Conservation (phyloP, 2,888 invertebrate species). For the Sphinx pinastri region DNA sequence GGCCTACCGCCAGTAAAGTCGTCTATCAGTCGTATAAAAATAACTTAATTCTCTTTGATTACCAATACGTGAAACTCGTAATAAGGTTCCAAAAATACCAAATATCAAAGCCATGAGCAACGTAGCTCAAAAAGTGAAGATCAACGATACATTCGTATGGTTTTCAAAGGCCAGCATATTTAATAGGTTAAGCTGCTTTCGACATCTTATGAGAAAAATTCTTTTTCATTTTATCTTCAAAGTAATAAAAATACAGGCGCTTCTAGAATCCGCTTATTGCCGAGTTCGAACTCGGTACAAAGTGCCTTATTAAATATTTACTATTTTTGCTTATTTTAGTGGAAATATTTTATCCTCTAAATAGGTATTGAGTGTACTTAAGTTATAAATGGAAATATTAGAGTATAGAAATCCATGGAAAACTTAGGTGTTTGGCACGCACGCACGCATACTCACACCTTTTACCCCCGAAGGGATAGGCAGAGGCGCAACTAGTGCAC, state of each 20-base stretch:
- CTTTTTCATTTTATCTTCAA: conserved; percentile 16
- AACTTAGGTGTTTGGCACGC: no score
- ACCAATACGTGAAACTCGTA: no score
- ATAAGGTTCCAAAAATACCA: no score
- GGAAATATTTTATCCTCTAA: background rate
- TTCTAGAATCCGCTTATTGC: conserved; percentile 5
- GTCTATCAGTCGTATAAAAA: no score
- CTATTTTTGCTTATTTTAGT: background rate
- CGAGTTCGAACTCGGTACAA: background rate
- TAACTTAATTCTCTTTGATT: no score
- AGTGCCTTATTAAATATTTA: conserved; percentile 11
- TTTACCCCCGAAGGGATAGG: no score
- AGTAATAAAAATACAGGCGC: conserved; percentile 18
- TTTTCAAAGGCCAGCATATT: background rate
- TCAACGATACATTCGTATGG: no score
- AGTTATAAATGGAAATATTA: background rate
- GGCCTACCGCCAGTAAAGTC: no score
- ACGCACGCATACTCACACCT: no score
- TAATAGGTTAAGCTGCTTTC: background rate
- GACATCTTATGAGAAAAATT: background rate
- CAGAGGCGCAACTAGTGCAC: no score
- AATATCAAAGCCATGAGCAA: no score
- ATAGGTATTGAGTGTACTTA: background rate
- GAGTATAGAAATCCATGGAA: no score
- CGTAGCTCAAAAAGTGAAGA: background rate